Evolutionary conservation across 1,140 invertebrate species (phyloP).

Genomic region (Idris sp.): DNA sequence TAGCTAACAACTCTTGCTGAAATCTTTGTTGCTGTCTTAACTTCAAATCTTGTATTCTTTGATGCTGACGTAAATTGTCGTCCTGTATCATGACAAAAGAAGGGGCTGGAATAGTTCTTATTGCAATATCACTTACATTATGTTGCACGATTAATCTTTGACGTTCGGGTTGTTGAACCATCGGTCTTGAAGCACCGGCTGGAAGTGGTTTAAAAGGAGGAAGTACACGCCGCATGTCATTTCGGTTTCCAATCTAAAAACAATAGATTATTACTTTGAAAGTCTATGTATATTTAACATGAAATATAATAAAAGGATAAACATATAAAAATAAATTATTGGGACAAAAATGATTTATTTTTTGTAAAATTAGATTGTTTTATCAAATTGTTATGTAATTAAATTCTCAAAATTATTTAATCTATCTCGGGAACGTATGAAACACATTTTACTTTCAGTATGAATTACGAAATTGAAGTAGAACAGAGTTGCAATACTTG

Average conservation of each 20-base stretch:
- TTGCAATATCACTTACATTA: slow-evolving; percentile 58
- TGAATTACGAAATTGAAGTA: slow-evolving; percentile 33
- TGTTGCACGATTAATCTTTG: slow-evolving; percentile 73
- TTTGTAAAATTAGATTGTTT: no score
- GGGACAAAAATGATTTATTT: no score
- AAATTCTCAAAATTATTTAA: not conserved
- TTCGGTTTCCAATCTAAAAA: slow-evolving; percentile 41
- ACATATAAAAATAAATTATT: not conserved
- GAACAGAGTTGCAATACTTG: slow-evolving; percentile 19
- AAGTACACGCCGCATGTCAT: slow-evolving; percentile 68
- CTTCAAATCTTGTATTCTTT: slow-evolving; percentile 72
- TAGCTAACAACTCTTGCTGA: slow-evolving; percentile 67
- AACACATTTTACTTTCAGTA: slow-evolving; percentile 5
- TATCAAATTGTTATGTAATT: no score
- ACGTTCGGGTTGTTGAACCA: slow-evolving; percentile 77
- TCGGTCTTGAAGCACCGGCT: slow-evolving; percentile 78
- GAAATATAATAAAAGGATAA: no score
- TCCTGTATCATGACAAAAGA: slow-evolving; percentile 70
- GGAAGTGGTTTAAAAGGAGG: slow-evolving; percentile 88
- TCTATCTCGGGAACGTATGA: no score
- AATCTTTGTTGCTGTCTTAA: slow-evolving; percentile 67
- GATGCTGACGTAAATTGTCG: slow-evolving; percentile 65
- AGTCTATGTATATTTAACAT: no score
- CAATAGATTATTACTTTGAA: no score
- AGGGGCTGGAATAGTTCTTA: slow-evolving; percentile 69